phyloP scores from a whole-genome alignment of 2,797 vertebrate genomes.

The Staurois parvus region DNA sequence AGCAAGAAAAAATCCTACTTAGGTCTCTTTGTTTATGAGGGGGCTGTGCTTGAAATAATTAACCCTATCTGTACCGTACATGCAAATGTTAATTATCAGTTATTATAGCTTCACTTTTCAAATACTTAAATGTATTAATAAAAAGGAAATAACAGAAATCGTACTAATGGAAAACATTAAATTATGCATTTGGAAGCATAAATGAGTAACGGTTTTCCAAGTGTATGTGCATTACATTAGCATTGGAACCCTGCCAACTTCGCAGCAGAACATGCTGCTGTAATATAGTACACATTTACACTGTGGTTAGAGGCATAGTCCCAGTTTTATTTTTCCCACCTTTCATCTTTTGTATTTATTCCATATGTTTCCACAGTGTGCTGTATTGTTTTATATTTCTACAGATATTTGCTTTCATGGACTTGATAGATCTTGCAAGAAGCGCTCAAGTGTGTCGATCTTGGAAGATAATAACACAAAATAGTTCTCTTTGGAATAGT shows the following conservation, averaged over 20 bases:
- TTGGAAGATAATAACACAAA: conserved; percentile 72
- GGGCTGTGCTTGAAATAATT: too few relatives aligned
- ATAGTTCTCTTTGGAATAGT: conserved; percentile 69
- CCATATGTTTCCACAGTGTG: conserved; percentile 12
- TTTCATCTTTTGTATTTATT: conserved; percentile 28
- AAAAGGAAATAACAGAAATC: neutral
- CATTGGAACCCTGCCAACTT: neutral
- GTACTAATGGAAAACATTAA: neutral
- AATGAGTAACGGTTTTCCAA: neutral
- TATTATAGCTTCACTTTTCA: neutral
- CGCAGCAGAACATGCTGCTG: conserved; percentile 16
- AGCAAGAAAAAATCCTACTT: too few relatives aligned
- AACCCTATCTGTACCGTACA: too few relatives aligned
- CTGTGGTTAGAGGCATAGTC: conserved; percentile 25
- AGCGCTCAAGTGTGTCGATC: conserved; percentile 71
- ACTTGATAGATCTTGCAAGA: conserved; percentile 68
- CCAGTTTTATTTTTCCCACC: neutral
- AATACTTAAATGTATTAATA: neutral
- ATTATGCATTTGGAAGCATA: neutral
- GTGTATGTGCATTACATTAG: neutral
- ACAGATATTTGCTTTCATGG: conserved; percentile 72
- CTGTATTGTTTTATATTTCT: conserved; percentile 60
- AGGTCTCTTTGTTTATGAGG: too few relatives aligned
- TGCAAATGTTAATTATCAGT: too few relatives aligned
- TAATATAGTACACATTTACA: conserved; percentile 19